These are phyloP conservation scores for Pteronotus mesoamericanus DNA, from an alignment of 2,797 vertebrate genomes.

Conservation along the genomic window DNA sequence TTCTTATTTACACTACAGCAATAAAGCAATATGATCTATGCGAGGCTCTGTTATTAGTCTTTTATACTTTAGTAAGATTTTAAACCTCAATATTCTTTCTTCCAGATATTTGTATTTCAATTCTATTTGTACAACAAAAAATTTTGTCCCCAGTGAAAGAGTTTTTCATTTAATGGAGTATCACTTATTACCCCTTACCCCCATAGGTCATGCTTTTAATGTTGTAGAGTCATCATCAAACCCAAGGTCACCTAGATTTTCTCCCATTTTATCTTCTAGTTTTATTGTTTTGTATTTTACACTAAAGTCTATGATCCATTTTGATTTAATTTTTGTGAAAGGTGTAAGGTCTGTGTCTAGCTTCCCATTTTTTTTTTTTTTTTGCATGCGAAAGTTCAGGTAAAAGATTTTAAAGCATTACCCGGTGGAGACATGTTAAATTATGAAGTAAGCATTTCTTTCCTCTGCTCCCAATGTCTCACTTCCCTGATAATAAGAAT, in stretches of 20 bases:
- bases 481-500: not conserved
- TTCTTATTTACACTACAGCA: not conserved
- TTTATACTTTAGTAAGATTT: not conserved
- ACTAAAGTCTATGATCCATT: not conserved
- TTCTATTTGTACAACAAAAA: not conserved
- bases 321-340: not conserved
- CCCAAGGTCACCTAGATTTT: not conserved
- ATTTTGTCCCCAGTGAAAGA: not conserved
- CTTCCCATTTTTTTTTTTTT: not conserved
- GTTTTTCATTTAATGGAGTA: not conserved
- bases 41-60: not conserved
- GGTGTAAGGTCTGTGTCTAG: not conserved
- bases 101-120: not conserved
- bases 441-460: not conserved
- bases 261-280: not conserved
- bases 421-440: not conserved
- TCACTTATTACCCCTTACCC: not conserved
- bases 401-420: constrained; percentile 23
- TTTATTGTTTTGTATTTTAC: not conserved
- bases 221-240: not conserved
- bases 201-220: not conserved
- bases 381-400: not conserved
- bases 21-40: not conserved
- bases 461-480: not conserved
- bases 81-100: not conserved